These are phyloP conservation scores for Atrichornis clamosus DNA, from an alignment of 2,113 vertebrate genomes.

Conservation along the genomic window DNA sequence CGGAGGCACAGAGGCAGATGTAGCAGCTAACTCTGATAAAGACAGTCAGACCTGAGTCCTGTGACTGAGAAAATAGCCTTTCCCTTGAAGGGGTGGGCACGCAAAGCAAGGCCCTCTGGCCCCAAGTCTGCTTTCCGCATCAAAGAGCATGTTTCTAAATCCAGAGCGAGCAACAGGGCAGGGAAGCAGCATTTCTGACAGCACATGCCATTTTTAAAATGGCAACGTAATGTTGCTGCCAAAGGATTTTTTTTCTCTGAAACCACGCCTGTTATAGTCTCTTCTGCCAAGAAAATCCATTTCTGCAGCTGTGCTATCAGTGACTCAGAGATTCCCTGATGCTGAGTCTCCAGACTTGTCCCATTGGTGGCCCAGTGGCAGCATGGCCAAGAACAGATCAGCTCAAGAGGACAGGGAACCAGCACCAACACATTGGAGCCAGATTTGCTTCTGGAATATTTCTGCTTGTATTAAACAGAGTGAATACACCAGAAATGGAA, in stretches of 20 bases:
- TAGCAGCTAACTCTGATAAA: neutral
- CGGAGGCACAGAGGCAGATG: neutral
- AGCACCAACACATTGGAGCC: neutral
- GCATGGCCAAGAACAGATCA: neutral
- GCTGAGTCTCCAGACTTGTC: neutral
- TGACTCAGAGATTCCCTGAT: neutral
- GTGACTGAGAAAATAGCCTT: neutral
- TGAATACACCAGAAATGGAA: neutral
- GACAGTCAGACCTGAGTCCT: neutral
- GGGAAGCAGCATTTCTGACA: neutral
- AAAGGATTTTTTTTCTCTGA: neutral
- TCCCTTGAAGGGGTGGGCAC: neutral
- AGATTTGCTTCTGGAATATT: neutral
- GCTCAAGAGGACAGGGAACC: neutral
- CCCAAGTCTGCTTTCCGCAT: neutral
- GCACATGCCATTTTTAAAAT: neutral
- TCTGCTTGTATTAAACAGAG: neutral
- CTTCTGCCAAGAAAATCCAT: neutral
- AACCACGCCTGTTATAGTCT: neutral
- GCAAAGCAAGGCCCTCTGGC: neutral
- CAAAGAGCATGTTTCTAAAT: neutral
- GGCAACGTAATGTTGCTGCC: rapidly evolving
- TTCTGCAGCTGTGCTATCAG: neutral
- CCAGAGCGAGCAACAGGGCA: neutral
- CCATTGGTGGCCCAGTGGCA: neutral